Evolutionary conservation across 2,113 vertebrate genomes (phyloP), one percentile per base, ranked within the genome.

Genomic region (Murina feae): DNA sequence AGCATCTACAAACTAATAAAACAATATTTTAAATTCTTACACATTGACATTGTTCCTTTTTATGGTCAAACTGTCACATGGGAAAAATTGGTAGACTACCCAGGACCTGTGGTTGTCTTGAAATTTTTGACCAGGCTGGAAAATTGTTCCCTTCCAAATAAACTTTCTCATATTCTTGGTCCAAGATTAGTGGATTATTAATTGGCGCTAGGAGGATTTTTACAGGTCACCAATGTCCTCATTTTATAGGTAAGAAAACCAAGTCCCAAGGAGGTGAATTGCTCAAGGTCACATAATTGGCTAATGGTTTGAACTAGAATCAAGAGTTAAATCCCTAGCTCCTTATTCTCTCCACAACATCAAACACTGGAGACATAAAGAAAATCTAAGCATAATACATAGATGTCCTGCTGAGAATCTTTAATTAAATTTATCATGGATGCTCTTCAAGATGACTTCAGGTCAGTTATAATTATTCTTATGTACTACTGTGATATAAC

Each of bases 211-310:
- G 32, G n/a, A 94, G 25, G 32, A 87, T 89, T 21, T 93, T 91
- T 55, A 68, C 13, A 71, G 25, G 42, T 69, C 51, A 78, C 86
- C 37, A 17, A 6, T 72, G 9, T 71, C 42, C 44, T 95, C 21
- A 60, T 47, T 80, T 93, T 83, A 76, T 20, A 91, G 14, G 60
- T 86, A 53, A 82, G 83, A 89, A 94, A 87, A 90, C 11, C 11
- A 30, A 76, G 30, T 76, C 9, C 60, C 58, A 63, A 81, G 20
- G 28, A 58, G 1, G 66, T 37, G 2, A 90, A 75, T 60, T 94
- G 32, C 39, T 58, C 37, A 49, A 42, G 5, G 16, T 82, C 17
- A 20, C 21, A 49, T 44, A 78, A 71, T n/a, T 85, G 44, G 37
- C 60, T 87, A 47, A 30, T 83, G 18, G 9, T 32, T 44, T 84